phyloP scores from a whole-genome alignment of 2,888 invertebrate genomes.

The Brenthis hecate region DNA sequence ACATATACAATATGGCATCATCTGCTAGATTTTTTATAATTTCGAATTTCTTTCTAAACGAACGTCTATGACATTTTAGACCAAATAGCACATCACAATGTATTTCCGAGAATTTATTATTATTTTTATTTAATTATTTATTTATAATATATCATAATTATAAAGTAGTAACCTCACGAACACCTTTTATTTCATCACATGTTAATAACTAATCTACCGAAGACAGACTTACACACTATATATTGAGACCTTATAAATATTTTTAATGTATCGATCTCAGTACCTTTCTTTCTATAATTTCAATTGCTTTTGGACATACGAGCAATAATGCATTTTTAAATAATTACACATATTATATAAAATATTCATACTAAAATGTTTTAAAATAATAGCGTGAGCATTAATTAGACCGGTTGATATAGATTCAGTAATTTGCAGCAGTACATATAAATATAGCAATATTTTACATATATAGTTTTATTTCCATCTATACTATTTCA shows the following conservation, averaged over 20 bases:
- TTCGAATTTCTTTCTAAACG: conserved; percentile 19
- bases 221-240: conserved; percentile 25
- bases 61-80: conserved; percentile 46
- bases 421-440: conserved; percentile 1
- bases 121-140: neutral
- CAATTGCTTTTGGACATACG: conserved; percentile 2
- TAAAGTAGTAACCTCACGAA: conserved; percentile 47
- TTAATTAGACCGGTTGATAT: conserved; percentile 11
- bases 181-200: conserved; percentile 44
- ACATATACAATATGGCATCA: conserved; percentile 3
- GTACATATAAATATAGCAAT: neutral
- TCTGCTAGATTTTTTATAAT: conserved; percentile 6
- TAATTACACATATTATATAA: neutral
- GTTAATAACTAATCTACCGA: conserved; percentile 43
- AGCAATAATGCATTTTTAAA: neutral
- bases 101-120: conserved; percentile 42
- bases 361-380: neutral
- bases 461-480: neutral
- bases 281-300: neutral
- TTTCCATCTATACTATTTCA: neutral
- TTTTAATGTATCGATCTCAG: conserved; percentile 7
- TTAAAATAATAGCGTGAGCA: conserved; percentile 9
- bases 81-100: conserved; percentile 45
- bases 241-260: conserved; percentile 22
- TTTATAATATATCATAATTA: conserved; percentile 26